A percentile compares a stretch with the other conserved stretches of the same genome.
Conservation (phyloP, 2,888 invertebrate genomes). For the Aphidoletes aphidimyza region DNA sequence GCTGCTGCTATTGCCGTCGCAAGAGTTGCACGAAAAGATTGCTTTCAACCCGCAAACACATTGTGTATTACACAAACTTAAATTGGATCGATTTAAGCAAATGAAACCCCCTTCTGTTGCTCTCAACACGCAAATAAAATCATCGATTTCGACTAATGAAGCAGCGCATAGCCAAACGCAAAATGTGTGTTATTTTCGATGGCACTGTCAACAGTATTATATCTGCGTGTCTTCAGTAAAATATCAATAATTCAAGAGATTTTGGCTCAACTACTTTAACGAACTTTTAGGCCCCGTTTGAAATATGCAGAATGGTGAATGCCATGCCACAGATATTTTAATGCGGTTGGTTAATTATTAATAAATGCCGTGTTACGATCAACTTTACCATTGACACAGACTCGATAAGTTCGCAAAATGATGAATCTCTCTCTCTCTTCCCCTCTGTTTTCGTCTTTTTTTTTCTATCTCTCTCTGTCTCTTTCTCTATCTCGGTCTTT, state of each 20-base stretch:
- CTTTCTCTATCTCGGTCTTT: too few relatives aligned
- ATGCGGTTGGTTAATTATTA: conserved; percentile 51
- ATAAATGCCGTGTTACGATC: conserved; percentile 32
- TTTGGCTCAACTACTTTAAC: conserved; percentile 43
- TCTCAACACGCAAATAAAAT: conserved; percentile 1
- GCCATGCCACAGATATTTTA: conserved; percentile 13
- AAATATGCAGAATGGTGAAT: conserved; percentile 29
- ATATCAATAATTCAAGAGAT: conserved; percentile 42
- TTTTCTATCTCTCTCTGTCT: too few relatives aligned
- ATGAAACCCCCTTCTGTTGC: neutral
- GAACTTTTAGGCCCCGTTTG: conserved; percentile 14
- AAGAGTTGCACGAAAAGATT: neutral
- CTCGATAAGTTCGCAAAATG: conserved; percentile 28
- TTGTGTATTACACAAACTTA: neutral
- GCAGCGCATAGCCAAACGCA: neutral
- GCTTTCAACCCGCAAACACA: neutral
- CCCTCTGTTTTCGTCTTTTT: too few relatives aligned
- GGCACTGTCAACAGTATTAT: neutral
- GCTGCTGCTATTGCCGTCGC: too few relatives aligned
- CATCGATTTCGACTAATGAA: neutral
- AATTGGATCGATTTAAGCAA: conserved; percentile 38
- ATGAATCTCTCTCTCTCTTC: too few relatives aligned
- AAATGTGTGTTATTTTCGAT: conserved; percentile 26
- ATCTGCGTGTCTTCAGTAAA: neutral
- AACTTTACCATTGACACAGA: conserved; percentile 39